Base-by-base conservation (phyloP, 2,888 invertebrate genomes). In the Drosophila sordidula region DNA sequence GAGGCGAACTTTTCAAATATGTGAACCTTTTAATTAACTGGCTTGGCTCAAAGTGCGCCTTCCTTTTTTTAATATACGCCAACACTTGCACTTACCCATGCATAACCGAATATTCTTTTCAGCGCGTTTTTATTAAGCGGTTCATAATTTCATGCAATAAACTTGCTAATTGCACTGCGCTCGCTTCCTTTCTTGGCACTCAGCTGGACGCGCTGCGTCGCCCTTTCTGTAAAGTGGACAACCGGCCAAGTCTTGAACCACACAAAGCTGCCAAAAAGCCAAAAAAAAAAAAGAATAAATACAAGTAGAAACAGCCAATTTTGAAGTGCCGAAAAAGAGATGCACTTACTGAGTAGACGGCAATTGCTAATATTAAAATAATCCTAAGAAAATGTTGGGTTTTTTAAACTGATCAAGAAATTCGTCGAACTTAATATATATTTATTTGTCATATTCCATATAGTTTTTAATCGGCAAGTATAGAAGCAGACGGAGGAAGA, bases 61-160 rank as follows among this genome's bases (percentile, higher is more conserved):
- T 55, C 61, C 49, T 57, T 72, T 72, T 69, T 36, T 22, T 57
- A 66, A 82, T 85, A 71, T 68, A 65, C 34, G 58, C 62, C 39
- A 38, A 22, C 49, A 46, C 34, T 36, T 18, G 38, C 36, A 12
- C 22, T n/a, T 25, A 36, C 47, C 25, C 41, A 45, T 18, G 38
- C 36, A n/a, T 22, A 45, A 16, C 42, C 34, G 32, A 63, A 34
- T 45, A 34, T 59, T 44, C 47, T 18, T 26, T 39, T 36, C 14
- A 34, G 56, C 44, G 41, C 54, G 57, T 61, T 79, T 80, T 76
- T 72, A 70, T 78, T 82, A 88, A 79, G 75, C 80, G 70, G 79
- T 83, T 86, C 90, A 86, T 86, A 86, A 89, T 86, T 89, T 73
- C 72, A 83, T 77, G 89, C 89, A 83, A 87, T 89, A 88, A 86